Evolutionary conservation across 2,888 invertebrate genomes (phyloP), one percentile per base, ranked within the genome.

Genomic region (Polyploca ridens): DNA sequence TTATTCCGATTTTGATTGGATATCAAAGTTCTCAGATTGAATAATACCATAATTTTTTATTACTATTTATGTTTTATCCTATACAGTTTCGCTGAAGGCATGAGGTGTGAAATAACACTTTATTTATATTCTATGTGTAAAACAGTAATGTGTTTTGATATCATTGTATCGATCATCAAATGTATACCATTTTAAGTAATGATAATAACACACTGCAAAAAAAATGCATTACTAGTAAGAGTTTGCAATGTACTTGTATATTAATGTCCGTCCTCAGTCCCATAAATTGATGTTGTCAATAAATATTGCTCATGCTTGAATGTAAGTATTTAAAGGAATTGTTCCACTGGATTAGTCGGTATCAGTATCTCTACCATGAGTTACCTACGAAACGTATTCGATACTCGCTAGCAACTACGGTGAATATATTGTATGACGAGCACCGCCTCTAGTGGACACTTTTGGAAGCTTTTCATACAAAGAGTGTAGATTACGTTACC

Each of bases 291-390:
- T 54, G 54, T 8, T 54, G 16, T 54, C 8, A 49, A 54, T 54
- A 19, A 54, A 54, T 16, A 54, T 54, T 54, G 54, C 54, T 54
- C 54, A 54, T 19, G 54, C 19, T 54, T 54, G 54, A 54, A 54
- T 54, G 19, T 49, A n/a, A n/a, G 49, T n/a, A 16, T 16, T 49
- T 41, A 13, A 41, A 41, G 41, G 13, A 13, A 41, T 13, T 41
- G 13, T 41, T 41, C 41, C 41, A 10, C 54, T 54, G 19, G 19
- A 54, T 19, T 54, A 54, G 6, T 1, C 1, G 27, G 27, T 27
- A 27, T 27, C 27, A 27, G 27, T 27, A 27, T 2, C 1, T 27
- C 27, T 27, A 27, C 27, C 27, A 27, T 27, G 27, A 27, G 27
- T 27, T 27, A 1, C 27, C 27, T 27, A 27, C 2, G 27, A 27